Evolutionary conservation across 2,888 invertebrate genomes (phyloP).

Genomic region (Drosophila cognata): DNA sequence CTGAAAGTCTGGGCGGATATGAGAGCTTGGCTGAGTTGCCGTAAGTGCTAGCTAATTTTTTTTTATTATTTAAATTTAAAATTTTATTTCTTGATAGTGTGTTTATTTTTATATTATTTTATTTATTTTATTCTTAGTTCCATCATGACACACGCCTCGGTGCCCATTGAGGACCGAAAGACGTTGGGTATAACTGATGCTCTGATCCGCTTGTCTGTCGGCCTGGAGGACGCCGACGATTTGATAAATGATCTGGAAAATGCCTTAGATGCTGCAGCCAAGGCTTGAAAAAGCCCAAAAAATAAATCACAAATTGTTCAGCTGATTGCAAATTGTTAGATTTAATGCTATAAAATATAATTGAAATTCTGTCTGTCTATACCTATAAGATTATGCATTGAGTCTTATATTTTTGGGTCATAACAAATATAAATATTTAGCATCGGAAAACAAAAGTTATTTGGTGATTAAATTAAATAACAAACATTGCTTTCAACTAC

Average conservation of each 20-base stretch:
- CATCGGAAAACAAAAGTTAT: background rate
- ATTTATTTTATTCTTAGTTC: constrained; percentile 86
- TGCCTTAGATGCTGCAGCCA: constrained; percentile 88
- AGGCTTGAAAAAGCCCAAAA: constrained; percentile 34
- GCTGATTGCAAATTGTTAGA: background rate
- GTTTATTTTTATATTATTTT: background rate
- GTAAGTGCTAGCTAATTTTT: constrained; percentile 87
- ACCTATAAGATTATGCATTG: background rate
- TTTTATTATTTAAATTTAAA: background rate
- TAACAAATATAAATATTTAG: background rate
- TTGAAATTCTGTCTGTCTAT: background rate
- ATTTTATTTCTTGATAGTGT: background rate
- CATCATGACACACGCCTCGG: constrained; percentile 97
- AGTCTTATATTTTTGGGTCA: background rate
- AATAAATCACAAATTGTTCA: background rate
- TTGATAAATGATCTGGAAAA: constrained; percentile 93
- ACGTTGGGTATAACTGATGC: constrained; percentile 93
- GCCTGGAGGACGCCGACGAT: constrained; percentile 94
- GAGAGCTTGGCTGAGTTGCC: constrained; percentile 98
- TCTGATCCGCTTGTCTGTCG: constrained; percentile 94
- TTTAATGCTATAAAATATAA: background rate
- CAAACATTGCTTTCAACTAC: background rate
- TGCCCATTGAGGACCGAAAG: constrained; percentile 90
- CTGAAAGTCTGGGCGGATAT: constrained; percentile 97
- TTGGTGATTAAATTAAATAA: background rate